Conservation (phyloP, 2,113 vertebrate genomes). For the Chelonoidis abingdonii region DNA sequence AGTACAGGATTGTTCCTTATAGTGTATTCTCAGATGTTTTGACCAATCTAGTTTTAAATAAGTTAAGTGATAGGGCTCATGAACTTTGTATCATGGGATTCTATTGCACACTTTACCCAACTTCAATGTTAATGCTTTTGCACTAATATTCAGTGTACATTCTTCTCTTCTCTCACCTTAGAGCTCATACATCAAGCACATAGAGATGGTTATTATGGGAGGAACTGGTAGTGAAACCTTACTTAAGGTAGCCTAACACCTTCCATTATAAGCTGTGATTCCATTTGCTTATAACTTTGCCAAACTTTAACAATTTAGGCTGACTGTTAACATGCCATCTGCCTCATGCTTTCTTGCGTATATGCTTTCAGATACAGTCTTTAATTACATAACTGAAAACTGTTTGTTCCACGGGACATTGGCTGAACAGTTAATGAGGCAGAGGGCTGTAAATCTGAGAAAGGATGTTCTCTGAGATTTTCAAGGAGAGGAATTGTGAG, state of each 20-base stretch:
- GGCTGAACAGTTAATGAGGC: background rate
- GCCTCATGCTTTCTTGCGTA: background rate
- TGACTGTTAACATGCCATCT: background rate
- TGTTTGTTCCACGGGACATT: background rate
- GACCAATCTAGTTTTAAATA: background rate
- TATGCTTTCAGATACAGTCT: background rate
- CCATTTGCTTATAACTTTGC: background rate
- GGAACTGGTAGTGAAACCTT: background rate
- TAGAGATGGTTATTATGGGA: background rate
- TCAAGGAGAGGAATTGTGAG: too few species aligned
- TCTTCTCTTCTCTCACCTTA: background rate
- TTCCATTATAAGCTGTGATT: background rate
- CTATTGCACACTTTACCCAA: background rate
- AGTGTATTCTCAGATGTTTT: background rate
- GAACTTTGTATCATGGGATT: background rate
- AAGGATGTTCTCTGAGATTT: background rate
- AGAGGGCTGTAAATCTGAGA: background rate
- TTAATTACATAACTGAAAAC: background rate
- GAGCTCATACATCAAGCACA: background rate
- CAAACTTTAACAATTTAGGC: background rate
- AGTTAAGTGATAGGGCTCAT: background rate
- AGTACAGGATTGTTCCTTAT: background rate
- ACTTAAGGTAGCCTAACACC: background rate
- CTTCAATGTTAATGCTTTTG: background rate
- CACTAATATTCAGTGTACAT: background rate